Evolutionary conservation across 2,888 invertebrate species (phyloP), one percentile per base, ranked within the genome.

Genomic region (Stenichneumon culpator): DNA sequence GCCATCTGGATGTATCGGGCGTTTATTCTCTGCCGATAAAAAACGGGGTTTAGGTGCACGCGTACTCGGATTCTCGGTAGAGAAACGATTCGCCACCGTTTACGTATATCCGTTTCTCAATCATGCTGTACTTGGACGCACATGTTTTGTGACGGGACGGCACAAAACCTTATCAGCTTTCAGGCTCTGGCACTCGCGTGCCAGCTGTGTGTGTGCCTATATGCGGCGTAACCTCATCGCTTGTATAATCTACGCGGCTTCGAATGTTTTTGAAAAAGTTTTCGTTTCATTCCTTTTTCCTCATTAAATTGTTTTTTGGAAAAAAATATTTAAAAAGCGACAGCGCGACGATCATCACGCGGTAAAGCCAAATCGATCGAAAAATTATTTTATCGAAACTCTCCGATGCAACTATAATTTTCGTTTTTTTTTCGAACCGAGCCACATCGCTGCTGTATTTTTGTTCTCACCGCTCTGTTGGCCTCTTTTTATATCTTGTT

Each of bases 131-230:
- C 22, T 19, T n/a, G 32, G 19, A 67, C 39, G 67, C 19, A 67
- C 67, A 67, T 36, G 36, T 44, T 74, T 68, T 44, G 19, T 54
- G 50, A 65, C 67, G 39, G 36, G 25, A 11, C 19, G 67, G 19
- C 54, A 70, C 70, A 57, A 75, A 67, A 57, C 60, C 68, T 81
- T 81, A 81, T 81, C 81, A 50, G 81, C 32, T 47, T 32, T 47
- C 57, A 44, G 36, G 19, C 47, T 9, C 19, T 47, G 60, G 32
- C 28, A 28, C 19, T 65, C 32, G 74, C 74, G 74, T 75, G 74
- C 50, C 19, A 47, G 16, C 16, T 44, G n/a, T 73, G 32, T 11
- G 25, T 69, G n/a, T 44, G 54, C 28, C 25, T 57, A 11, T 39
- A 50, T 68, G 28, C 25, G 68, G 32, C 32, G 57, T 32, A n/a